phyloP scores from a whole-genome alignment of 2,888 invertebrate species.

The Latrodectus elegans region DNA sequence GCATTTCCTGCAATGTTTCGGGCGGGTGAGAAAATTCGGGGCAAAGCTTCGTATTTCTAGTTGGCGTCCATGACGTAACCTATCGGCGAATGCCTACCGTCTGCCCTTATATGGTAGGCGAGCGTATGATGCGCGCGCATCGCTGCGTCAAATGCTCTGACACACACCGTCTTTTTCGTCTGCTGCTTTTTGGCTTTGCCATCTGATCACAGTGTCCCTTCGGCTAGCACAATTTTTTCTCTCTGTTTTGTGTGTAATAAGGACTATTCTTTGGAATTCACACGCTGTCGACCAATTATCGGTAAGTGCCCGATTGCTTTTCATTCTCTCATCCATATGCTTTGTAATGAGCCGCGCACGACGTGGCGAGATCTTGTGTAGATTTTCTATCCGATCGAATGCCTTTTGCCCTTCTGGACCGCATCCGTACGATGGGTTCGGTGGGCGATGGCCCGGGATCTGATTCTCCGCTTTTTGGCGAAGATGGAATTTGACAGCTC shows the following conservation, averaged over 20 bases:
- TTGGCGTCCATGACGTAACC: constrained; percentile 62
- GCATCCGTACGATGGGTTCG: background rate
- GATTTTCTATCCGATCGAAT: background rate
- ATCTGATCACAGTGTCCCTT: background rate
- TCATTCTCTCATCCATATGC: background rate
- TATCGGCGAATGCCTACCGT: constrained; percentile 55
- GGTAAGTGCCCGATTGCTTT: constrained; percentile 23
- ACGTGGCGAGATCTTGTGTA: background rate
- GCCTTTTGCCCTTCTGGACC: background rate
- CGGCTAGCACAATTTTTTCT: constrained; percentile 12
- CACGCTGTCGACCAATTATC: constrained; percentile 19
- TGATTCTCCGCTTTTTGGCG: background rate
- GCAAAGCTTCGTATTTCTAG: constrained; percentile 61
- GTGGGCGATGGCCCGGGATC: background rate
- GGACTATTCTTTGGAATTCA: constrained; percentile 47
- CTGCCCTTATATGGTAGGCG: constrained; percentile 69
- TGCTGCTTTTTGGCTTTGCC: constrained; percentile 23
- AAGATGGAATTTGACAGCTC: background rate
- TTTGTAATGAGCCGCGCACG: background rate
- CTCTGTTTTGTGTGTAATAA: constrained; percentile 39
- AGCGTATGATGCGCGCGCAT: constrained; percentile 65
- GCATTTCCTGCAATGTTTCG: background rate
- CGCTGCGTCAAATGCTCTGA: constrained; percentile 66
- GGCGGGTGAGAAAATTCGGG: constrained; percentile 27
- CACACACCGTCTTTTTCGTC: constrained; percentile 36